Conservation (phyloP, 35 echinoderm and acorn worm species). For the Nesometra sesokonis region DNA sequence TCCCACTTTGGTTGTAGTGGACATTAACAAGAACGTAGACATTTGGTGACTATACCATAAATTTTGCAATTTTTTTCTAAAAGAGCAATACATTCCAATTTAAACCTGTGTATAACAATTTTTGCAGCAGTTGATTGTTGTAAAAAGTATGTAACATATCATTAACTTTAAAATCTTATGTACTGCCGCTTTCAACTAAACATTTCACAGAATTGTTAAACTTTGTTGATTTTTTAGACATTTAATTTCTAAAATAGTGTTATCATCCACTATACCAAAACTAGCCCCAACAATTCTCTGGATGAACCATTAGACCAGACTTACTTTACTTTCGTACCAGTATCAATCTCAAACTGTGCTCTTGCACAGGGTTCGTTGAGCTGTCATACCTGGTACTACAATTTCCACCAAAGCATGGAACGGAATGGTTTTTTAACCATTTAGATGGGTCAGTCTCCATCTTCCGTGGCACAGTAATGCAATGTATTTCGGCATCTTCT, state of each 20-base stretch:
- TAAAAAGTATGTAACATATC: constrained; percentile 3
- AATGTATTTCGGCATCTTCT: too few species aligned
- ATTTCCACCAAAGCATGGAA: constrained; percentile 3
- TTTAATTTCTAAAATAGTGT: too few species aligned
- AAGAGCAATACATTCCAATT: constrained; percentile 35
- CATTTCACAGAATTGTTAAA: neutral
- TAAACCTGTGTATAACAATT: constrained; percentile 35
- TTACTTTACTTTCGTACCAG: too few species aligned
- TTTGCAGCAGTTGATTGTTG: constrained; percentile 21
- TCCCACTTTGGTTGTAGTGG: constrained; percentile 4
- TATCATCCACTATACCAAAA: too few species aligned
- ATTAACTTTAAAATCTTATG: constrained; percentile 8
- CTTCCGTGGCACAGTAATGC: too few species aligned
- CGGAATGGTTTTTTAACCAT: too few species aligned
- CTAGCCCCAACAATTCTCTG: too few species aligned
- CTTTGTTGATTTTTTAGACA: too few species aligned
- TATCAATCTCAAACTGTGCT: constrained; percentile 6
- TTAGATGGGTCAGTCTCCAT: too few species aligned
- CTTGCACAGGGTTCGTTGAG: neutral
- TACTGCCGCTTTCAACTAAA: constrained; percentile 19
- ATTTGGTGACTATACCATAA: constrained; percentile 26
- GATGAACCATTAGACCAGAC: neutral
- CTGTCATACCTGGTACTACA: constrained; percentile 1
- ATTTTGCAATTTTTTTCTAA: constrained; percentile 20
- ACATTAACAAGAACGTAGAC: constrained; percentile 34